These are phyloP conservation scores for Sinopyrophorus schimmeli DNA, from an alignment of 2,888 invertebrate genomes.

Conservation along the genomic window DNA sequence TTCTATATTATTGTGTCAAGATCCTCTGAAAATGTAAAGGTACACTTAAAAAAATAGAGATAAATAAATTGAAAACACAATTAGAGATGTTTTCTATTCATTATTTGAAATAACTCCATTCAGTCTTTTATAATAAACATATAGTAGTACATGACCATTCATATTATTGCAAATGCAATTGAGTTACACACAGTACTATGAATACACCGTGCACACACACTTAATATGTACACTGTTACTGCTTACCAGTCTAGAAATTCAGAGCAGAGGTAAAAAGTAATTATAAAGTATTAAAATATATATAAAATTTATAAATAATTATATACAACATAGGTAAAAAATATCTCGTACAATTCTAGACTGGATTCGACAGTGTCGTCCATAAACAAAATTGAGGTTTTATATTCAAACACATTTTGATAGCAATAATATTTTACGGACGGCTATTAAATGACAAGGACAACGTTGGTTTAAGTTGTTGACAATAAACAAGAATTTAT, in stretches of 20 bases:
- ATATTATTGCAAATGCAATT: constrained; percentile 57
- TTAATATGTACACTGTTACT: constrained; percentile 44
- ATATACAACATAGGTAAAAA: constrained; percentile 13
- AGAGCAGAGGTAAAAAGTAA: constrained; percentile 27
- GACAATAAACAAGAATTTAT: constrained; percentile 27
- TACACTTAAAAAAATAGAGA: too few relatives aligned
- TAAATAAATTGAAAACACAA: too few relatives aligned
- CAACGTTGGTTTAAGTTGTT: constrained; percentile 26
- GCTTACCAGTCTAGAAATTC: constrained; percentile 33
- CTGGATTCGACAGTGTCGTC: constrained; percentile 34
- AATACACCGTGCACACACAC: constrained; percentile 56
- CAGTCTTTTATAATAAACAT: constrained; percentile 58
- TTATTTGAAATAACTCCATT: constrained; percentile 58
- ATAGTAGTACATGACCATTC: constrained; percentile 57
- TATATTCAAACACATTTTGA: constrained; percentile 23
- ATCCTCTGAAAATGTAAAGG: too few relatives aligned
- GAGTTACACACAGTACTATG: constrained; percentile 57
- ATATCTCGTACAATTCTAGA: constrained; percentile 18
- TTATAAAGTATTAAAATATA: constrained; percentile 20
- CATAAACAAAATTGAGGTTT: constrained; percentile 41
- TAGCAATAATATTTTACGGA: constrained; percentile 43
- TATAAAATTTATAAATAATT: constrained; percentile 20
- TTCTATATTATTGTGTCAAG: too few relatives aligned
- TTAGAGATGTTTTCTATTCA: constrained; percentile 47
- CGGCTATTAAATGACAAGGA: constrained; percentile 47